A percentile compares a stretch with the other conserved stretches of the same genome.
Evolutionary conservation across 1,140 invertebrate genomes (phyloP).

Genomic region (Lepidurus apus): DNA sequence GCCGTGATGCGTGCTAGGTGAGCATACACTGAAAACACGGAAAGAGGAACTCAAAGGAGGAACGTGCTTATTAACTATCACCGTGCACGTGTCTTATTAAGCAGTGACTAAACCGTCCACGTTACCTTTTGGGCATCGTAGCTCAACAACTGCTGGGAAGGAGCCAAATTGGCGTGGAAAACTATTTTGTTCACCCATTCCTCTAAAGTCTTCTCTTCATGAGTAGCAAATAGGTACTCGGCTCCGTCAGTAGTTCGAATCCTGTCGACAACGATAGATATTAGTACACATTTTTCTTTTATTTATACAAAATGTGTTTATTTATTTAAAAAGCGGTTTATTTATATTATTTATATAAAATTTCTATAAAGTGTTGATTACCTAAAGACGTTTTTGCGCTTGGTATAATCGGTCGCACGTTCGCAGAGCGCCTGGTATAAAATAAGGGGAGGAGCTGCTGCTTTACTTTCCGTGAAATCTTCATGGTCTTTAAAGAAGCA

Average conservation of each 20-base stretch:
- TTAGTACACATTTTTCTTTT: slow-evolving; percentile 31
- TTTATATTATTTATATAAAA: background rate
- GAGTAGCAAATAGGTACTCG: slow-evolving; percentile 82
- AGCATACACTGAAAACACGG: background rate
- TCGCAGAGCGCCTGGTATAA: slow-evolving; percentile 79
- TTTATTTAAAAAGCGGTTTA: background rate
- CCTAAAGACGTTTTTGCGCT: slow-evolving; percentile 87
- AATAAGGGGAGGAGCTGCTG: slow-evolving; percentile 79
- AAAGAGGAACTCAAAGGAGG: background rate
- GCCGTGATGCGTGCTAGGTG: background rate
- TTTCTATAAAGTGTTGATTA: slow-evolving; percentile 34
- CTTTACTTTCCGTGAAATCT: slow-evolving; percentile 81
- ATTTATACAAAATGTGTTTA: background rate
- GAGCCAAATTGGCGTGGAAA: slow-evolving; percentile 87
- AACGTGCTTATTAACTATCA: background rate
- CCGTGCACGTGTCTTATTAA: background rate
- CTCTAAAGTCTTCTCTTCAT: slow-evolving; percentile 66
- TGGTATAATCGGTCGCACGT: slow-evolving; percentile 86
- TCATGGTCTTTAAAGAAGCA: slow-evolving; percentile 97
- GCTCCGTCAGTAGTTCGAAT: slow-evolving; percentile 82
- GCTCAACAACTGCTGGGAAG: slow-evolving; percentile 77
- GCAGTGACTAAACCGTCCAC: background rate
- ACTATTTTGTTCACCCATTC: slow-evolving; percentile 92
- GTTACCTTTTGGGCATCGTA: slow-evolving; percentile 58
- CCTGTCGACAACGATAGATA: slow-evolving; percentile 45